A percentile compares a stretch with the other conserved stretches of the same genome.
Conservation (phyloP, 2,113 vertebrate genomes). For the Leucosticte australis region DNA sequence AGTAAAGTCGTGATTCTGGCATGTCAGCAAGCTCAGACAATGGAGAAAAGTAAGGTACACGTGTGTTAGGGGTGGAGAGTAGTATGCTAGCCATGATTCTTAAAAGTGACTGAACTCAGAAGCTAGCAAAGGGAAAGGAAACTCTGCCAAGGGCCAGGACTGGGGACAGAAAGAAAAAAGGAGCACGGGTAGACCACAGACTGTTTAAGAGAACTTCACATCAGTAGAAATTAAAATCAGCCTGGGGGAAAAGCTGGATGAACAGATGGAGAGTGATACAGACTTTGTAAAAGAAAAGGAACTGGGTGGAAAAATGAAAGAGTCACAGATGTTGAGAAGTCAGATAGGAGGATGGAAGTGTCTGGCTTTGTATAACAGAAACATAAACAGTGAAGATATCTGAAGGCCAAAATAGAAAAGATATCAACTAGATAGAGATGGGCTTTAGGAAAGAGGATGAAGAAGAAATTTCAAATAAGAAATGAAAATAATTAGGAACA, state of each 20-base stretch:
- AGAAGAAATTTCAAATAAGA: neutral
- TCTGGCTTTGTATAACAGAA: neutral
- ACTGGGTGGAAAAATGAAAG: neutral
- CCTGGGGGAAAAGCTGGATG: neutral
- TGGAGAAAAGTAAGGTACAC: neutral
- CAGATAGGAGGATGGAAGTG: neutral
- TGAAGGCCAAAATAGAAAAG: neutral
- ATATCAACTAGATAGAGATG: neutral
- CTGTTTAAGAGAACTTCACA: neutral
- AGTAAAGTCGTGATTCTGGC: neutral
- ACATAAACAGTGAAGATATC: neutral
- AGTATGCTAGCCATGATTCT: neutral
- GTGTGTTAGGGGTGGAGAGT: neutral
- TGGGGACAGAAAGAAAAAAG: neutral
- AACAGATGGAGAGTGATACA: neutral
- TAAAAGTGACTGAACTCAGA: neutral
- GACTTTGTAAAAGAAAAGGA: neutral
- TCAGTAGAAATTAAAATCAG: neutral
- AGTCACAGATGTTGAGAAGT: neutral
- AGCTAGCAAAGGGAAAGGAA: neutral
- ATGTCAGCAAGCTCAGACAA: neutral
- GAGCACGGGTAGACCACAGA: neutral
- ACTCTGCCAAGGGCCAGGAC: neutral
- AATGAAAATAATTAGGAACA: neutral
- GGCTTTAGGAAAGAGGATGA: neutral